A percentile compares a stretch with the other conserved stretches of the same genome.
These are phyloP conservation scores for Bubalus kerabau DNA, from an alignment of 2,113 vertebrate genomes.

Conservation along the genomic window DNA sequence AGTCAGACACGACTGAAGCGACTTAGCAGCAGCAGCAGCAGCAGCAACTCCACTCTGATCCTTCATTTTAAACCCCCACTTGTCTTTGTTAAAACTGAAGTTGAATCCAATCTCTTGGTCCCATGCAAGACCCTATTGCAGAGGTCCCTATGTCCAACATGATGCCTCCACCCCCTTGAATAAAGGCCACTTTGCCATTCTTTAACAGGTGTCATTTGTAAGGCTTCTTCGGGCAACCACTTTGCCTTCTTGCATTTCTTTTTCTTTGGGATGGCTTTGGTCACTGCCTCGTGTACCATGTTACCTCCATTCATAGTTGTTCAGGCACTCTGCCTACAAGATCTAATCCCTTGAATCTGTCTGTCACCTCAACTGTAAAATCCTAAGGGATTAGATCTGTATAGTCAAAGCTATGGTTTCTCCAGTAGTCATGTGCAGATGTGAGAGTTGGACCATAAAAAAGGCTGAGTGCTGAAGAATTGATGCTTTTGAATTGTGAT, in stretches of 20 bases:
- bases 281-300: not conserved
- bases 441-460: not conserved
- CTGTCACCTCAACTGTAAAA: not conserved
- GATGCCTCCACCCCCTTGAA: not conserved
- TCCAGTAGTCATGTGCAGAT: not conserved
- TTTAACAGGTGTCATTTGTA: not conserved
- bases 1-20: rapidly evolving
- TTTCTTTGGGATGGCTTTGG: not conserved
- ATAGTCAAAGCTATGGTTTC: not conserved
- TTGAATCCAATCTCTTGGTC: not conserved
- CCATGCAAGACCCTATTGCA: not conserved
- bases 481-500: not conserved
- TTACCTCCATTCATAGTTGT: not conserved
- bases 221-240: not conserved
- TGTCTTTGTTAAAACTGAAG: not conserved
- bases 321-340: not conserved
- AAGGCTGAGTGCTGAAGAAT: not conserved
- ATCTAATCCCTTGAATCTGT: not conserved
- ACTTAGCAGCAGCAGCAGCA: too few species aligned
- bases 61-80: not conserved
- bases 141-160: not conserved
- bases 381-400: not conserved
- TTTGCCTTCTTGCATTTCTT: not conserved
- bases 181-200: not conserved
- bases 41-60: not conserved